Evolutionary conservation across 2,797 vertebrate species (phyloP).

Genomic region (Chloroceryle amazona): DNA sequence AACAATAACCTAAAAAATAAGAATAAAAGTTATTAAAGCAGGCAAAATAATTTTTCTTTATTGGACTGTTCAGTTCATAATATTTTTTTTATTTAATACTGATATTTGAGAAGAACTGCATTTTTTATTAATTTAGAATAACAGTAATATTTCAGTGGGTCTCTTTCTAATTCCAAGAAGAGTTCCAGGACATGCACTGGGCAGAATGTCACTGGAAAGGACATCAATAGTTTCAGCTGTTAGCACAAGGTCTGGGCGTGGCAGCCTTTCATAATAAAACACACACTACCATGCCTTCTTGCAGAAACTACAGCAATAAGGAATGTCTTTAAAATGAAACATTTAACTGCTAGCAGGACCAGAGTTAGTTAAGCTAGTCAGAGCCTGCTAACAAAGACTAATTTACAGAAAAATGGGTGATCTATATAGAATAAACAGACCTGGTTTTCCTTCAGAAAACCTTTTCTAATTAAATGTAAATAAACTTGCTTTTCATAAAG

Average conservation of each 20-base stretch:
- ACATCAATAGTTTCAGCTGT: not conserved
- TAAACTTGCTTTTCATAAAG: constrained; percentile 26
- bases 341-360: not conserved
- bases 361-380: not conserved
- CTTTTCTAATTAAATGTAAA: constrained; percentile 55
- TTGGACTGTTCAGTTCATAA: not conserved
- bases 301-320: not conserved
- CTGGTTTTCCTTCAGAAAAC: not conserved
- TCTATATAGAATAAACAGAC: not conserved
- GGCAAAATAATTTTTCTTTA: not conserved
- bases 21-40: constrained; percentile 32
- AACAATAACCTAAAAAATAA: constrained; percentile 66
- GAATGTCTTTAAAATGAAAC: not conserved
- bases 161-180: not conserved
- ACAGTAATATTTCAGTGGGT: not conserved
- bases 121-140: not conserved
- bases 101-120: not conserved
- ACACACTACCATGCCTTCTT: not conserved
- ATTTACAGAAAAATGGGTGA: not conserved
- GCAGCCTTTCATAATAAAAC: not conserved
- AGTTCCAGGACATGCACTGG: not conserved
- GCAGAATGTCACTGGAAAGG: not conserved
- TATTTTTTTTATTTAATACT: not conserved
- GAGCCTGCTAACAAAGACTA: not conserved
- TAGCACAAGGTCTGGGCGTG: not conserved